Base-by-base conservation (phyloP, 2,888 invertebrate genomes). In the Anoplius nigerrimus region DNA sequence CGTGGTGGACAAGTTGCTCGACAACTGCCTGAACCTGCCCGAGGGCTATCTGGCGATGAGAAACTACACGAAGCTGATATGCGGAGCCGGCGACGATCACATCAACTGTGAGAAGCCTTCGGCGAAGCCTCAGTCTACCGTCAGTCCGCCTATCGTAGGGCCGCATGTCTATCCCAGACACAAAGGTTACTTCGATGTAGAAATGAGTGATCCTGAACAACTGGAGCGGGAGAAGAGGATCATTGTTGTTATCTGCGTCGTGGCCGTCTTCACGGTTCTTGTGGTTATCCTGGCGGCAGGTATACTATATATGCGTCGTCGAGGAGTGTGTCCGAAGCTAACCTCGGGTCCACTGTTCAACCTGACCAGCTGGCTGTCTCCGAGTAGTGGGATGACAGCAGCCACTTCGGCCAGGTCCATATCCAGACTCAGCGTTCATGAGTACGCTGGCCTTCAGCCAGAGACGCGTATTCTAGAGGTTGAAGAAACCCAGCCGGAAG, bases 21-120 rank as follows among this genome's bases (percentile, higher is more conserved):
- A 93, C 2, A 89, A 90, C 48, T 94, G 94, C 83, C 93, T 93
- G 82, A 92, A 93, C 69, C 89, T 93, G 6, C 91, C 91, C 0
- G 91, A 92, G 76, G 93, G 93, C 53, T 92, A 92, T 68, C 91
- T 93, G 84, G 86, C 91, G 62, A 91, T 94, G 82, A 84, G 90
- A 51, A 93, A 93, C 78, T 94, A 93, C 82, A 91, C 92, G 0
- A 90, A 91, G 51, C 88, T 91, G 53, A 91, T 93, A 16, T 94
- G 94, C 79, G 90, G 87, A 3, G 81, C 87, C 22, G 89, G 89
- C 6, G 89, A 89, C 13, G 57, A 74, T 15, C 79, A 84, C 11
- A 91, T 94, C 34, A 88, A 90, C 74, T 94, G 94, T 80, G 92
- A 92, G 80, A 90, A 91, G 13, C 91, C 90, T 52, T 87, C 88